Conservation (phyloP, 2,888 invertebrate species). For the Pegoplata infirma region DNA sequence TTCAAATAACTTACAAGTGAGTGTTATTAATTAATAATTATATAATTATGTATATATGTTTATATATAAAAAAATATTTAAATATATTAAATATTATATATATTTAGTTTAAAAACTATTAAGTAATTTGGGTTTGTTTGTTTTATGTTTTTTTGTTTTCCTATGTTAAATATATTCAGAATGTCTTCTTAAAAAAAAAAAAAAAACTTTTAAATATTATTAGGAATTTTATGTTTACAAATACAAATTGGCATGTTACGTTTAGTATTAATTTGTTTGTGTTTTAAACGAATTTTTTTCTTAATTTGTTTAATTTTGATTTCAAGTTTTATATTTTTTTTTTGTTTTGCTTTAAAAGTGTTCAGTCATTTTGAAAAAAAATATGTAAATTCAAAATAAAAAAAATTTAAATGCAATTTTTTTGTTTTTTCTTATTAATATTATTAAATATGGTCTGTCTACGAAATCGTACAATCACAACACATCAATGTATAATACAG, state of each 20-base stretch:
- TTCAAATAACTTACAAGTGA: constrained; percentile 25
- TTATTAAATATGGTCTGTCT: constrained; percentile 39
- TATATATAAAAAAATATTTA: not conserved
- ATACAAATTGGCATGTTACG: constrained; percentile 52
- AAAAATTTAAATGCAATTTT: constrained; percentile 47
- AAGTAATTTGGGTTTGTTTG: constrained; percentile 26
- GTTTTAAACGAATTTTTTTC: not conserved
- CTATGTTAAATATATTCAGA: not conserved
- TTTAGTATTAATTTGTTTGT: constrained; percentile 12
- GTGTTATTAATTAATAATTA: constrained; percentile 15
- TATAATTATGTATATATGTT: not conserved
- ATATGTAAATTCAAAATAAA: not conserved
- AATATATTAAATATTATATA: not conserved
- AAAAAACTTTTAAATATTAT: constrained; percentile 27
- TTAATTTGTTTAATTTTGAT: constrained; percentile 43
- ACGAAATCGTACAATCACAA: constrained; percentile 78
- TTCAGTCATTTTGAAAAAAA: constrained; percentile 46
- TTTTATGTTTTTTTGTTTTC: not conserved
- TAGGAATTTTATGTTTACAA: constrained; percentile 50
- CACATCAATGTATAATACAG: constrained; percentile 77
- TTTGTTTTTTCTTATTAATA: not conserved
- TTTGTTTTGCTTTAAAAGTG: constrained; percentile 37
- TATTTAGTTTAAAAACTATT: constrained; percentile 7
- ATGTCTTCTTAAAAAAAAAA: not conserved
- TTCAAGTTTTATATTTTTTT: constrained; percentile 24